phyloP scores from a whole-genome alignment of 2,797 vertebrate genomes.

The Lateolabrax maculatus region DNA sequence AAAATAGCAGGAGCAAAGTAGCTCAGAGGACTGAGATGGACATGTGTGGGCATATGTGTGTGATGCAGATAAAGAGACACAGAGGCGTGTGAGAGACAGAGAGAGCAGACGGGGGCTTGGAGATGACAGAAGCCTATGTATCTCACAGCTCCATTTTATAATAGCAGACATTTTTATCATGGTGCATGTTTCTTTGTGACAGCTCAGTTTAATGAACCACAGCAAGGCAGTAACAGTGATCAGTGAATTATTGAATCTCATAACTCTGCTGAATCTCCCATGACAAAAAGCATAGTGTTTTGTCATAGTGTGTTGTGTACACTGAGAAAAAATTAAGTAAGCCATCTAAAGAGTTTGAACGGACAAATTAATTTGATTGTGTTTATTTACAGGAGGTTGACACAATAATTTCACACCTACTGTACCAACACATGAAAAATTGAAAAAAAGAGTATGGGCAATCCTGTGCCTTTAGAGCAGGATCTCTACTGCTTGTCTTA shows the following conservation, averaged over 20 bases:
- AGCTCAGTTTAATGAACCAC: constrained; percentile 35
- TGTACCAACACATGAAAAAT: neutral
- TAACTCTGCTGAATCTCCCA: constrained; percentile 17
- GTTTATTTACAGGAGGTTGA: constrained; percentile 4
- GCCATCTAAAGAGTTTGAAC: constrained; percentile 19
- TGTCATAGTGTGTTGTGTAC: constrained; percentile 17
- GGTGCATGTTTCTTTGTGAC: constrained; percentile 8
- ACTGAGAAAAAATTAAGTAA: constrained; percentile 29
- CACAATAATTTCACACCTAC: neutral
- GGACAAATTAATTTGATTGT: constrained; percentile 15
- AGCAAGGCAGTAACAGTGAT: constrained; percentile 5
- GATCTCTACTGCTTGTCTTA: neutral
- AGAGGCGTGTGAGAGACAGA: neutral
- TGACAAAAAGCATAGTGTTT: constrained; percentile 21
- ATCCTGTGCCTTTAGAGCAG: neutral
- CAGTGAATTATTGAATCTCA: constrained; percentile 23
- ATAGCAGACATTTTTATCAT: constrained; percentile 3
- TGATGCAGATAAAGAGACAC: constrained; percentile 17
- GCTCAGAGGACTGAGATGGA: constrained; percentile 9
- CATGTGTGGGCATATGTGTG: constrained; percentile 15
- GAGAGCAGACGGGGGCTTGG: neutral
- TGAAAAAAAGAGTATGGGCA: neutral
- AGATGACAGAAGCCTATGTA: constrained; percentile 5
- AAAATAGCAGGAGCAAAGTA: constrained; percentile 23
- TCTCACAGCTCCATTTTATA: constrained; percentile 4